Base-by-base conservation (phyloP, 2,888 invertebrate genomes). In the Parnassius mnemosyne region DNA sequence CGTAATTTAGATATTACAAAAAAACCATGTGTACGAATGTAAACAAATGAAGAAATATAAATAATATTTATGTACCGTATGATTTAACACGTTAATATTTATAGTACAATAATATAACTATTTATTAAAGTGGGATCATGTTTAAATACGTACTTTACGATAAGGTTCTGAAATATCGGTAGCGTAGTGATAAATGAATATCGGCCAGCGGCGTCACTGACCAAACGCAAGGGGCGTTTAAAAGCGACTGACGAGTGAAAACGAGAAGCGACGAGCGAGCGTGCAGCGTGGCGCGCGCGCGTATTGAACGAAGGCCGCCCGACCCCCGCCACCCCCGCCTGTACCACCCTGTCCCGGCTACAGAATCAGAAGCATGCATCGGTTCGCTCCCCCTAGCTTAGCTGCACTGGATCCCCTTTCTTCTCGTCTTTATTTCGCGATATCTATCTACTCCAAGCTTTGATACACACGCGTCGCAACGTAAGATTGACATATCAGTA, bases 241-340 rank as follows among this genome's bases (percentile, higher is more conserved):
- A 85, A 83, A 79, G 85, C 87, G 88, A 90, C 89, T 89, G 85
- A 74, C 73, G 67, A 34, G 34, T 34, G 34, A 34, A 3, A 7
- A 34, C 34, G 34, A 34, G 34, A 7, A 34, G 34, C 34, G 7
- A 34, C 34, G 34, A 7, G 34, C 34, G 34, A 68, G 70, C 65
- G 71, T 72, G 72, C 71, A 72, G 74, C 73, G 75, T 75, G 75
- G 88, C 87, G 90, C 91, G 89, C 87, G 89, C 89, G 89, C 88
- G 87, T 89, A 89, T 90, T 81, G 89, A 89, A 79, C 89, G 88
- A 78, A 70, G 78, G 76, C 79, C 82, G 81, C 81, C 81, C 80
- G 78, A 69, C 79, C 71, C 73, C 72, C 77, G 71, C 79, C 83
- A 76, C 84, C 84, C 86, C 80, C 83, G 80, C 83, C 68, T 80